Base-by-base conservation (phyloP, 2,888 invertebrate species). In the Cremastinae sp. region DNA sequence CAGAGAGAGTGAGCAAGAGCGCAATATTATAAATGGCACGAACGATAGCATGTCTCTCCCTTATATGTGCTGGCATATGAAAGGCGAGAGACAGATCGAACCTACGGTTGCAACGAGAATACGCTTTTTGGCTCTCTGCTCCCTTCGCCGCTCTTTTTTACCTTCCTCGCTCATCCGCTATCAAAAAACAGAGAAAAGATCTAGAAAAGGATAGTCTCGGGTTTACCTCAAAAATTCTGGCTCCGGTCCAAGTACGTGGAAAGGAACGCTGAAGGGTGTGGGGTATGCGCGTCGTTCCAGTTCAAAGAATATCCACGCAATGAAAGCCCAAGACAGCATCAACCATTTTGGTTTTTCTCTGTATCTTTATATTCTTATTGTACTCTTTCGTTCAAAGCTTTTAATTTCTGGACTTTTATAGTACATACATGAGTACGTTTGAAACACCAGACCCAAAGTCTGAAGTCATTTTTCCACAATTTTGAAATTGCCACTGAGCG, bases 11-110 rank as follows among this genome's bases (percentile, higher is more conserved):
- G n/a, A n/a, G n/a, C n/a, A 41, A 28, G 65, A 70, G 71, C 61
- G 58, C 71, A 70, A 75, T 75, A 66, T 75, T 75, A 75, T 65
- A 59, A 71, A 75, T 71, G 71, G 71, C 70, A 61, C 56, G 65
- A 66, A 71, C 55, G 71, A 66, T 70, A 56, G 66, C 61, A 66
- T 61, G 16, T 65, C 59, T 56, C 59, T 39, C 43, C 16, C 35
- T 43, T 45, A 14, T 41, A 22, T 7, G 39, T 3, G 49, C 55
- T 28, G 49, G 62, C 47, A 56, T 75, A 75, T 49, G 71, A 71
- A 75, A 71, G 71, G 28, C 47, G 53, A 59, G 61, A 51, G 66
- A 56, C 58, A 65, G 75, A 75, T 75, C 75, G 71, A 75, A 75
- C 71, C 55, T 61, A 61, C 59, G 72, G 65, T 41, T 71, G 71